phyloP scores from a whole-genome alignment of 2,113 vertebrate species.

The Drymodes brunneopygia region DNA sequence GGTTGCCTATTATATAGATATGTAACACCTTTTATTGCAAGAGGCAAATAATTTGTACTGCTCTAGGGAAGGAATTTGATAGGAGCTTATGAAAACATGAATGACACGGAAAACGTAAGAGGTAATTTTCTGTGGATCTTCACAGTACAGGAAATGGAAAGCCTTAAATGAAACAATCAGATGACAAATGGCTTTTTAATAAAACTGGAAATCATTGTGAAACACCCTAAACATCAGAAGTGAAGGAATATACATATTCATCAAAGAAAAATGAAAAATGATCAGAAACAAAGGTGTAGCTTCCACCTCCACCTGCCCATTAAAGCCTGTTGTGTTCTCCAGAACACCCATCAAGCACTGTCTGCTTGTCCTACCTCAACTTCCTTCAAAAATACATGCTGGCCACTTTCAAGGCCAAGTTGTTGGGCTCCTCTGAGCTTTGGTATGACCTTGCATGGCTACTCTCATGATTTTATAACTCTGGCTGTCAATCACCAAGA shows the following conservation, averaged over 20 bases:
- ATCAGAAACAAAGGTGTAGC: not conserved
- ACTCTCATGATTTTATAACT: not conserved
- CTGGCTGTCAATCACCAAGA: not conserved
- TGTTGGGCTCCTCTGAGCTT: not conserved
- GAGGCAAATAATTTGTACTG: not conserved
- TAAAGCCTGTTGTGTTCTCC: not conserved
- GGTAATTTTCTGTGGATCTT: not conserved
- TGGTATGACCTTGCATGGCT: not conserved
- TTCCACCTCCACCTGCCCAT: not conserved
- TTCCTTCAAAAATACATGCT: not conserved
- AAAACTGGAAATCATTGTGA: not conserved
- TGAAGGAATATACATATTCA: not conserved
- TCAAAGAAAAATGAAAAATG: not conserved
- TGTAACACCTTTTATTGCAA: not conserved
- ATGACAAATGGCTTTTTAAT: not conserved
- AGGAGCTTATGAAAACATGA: not conserved
- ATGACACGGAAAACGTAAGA: not conserved
- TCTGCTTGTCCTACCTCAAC: not conserved
- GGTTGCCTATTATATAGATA: not conserved
- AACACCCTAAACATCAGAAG: not conserved
- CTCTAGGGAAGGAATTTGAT: not conserved
- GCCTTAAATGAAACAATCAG: not conserved
- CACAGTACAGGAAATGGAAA: not conserved
- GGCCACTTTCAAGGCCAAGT: not conserved
- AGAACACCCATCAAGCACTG: not conserved